A percentile compares a stretch with the other conserved stretches of the same genome.
Evolutionary conservation across 2,113 vertebrate species (phyloP).

Genomic region (Hiodon alosoides): DNA sequence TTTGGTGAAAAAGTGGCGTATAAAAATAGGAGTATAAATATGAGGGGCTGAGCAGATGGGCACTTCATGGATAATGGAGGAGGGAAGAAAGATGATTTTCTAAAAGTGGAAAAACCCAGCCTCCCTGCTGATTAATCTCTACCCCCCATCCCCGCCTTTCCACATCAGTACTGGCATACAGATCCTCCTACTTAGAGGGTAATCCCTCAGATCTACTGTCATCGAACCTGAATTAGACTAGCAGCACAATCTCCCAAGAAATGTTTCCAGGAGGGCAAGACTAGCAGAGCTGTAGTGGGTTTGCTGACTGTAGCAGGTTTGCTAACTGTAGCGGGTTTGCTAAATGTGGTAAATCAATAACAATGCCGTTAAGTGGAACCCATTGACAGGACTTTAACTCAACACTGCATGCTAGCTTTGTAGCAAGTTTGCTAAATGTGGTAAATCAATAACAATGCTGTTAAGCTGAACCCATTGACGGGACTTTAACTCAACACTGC

Average conservation of each 20-base stretch:
- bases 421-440: too few species aligned
- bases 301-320: too few species aligned
- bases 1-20: not conserved
- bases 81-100: conserved; percentile 15
- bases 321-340: too few species aligned
- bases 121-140: conserved; percentile 2
- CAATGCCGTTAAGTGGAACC: too few species aligned
- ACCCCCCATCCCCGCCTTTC: not conserved
- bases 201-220: not conserved
- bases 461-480: too few species aligned
- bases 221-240: not conserved
- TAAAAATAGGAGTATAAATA: conserved; percentile 15
- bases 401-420: too few species aligned
- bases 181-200: conserved; percentile 2
- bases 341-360: too few species aligned
- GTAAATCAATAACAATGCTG: too few species aligned
- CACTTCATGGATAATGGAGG: conserved; percentile 20
- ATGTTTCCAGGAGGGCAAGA: not conserved
- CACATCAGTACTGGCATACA: not conserved
- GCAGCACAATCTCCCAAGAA: not conserved
- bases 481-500: too few species aligned
- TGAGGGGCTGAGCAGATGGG: conserved; percentile 10
- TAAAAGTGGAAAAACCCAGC: conserved; percentile 8
- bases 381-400: too few species aligned
- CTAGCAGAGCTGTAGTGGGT: not conserved